Evolutionary conservation across 2,797 vertebrate genomes (phyloP).

Genomic region (Cyclura pinguis): DNA sequence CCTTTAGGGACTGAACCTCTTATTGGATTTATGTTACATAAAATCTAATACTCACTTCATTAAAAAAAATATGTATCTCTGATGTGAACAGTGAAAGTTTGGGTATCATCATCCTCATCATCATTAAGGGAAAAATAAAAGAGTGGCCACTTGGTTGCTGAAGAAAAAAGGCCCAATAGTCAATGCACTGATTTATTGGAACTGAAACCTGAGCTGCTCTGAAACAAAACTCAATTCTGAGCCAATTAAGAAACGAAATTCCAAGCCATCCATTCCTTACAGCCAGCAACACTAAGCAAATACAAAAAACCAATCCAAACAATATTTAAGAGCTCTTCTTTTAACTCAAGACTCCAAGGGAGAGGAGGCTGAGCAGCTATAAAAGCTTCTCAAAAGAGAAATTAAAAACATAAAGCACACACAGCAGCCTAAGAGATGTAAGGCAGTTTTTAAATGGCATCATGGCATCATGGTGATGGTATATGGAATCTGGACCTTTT

Average conservation of each 20-base stretch:
- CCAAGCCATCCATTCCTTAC: not conserved
- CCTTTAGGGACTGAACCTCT: not conserved
- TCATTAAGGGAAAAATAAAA: not conserved
- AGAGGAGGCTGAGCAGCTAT: no score
- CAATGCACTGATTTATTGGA: not conserved
- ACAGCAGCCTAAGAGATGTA: not conserved
- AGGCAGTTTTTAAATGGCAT: not conserved
- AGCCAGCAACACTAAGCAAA: not conserved
- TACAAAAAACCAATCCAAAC: not conserved
- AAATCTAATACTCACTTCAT: not conserved
- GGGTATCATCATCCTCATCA: not conserved
- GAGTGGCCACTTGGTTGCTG: not conserved
- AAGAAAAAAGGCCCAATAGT: not conserved
- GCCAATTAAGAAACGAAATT: not conserved
- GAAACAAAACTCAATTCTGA: slow-evolving; percentile 9
- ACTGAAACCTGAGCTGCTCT: not conserved
- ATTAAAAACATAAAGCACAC: not conserved
- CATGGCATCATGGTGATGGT: not conserved
- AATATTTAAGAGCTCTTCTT: not conserved
- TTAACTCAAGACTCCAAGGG: not conserved
- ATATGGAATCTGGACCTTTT: no score
- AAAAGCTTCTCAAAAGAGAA: not conserved
- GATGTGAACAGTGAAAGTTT: not conserved
- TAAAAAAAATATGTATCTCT: not conserved
- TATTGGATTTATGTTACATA: not conserved